Conservation (phyloP, 2,888 invertebrate species). For the Taphrorychus bicolor region DNA sequence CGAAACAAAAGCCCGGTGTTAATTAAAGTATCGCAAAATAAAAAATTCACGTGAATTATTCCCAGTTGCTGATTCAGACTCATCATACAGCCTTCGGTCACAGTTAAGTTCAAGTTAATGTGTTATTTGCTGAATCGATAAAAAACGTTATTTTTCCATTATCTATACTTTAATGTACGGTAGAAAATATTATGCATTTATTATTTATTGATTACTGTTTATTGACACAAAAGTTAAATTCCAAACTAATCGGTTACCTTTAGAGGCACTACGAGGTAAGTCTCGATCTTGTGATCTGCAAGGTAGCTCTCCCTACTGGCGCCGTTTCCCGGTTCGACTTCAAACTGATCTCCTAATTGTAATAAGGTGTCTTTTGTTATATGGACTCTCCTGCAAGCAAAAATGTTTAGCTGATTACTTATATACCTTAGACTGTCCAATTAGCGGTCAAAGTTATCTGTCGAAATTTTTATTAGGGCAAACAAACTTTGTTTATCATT, state of each 20-base stretch:
- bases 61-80: no score
- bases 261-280: constrained; percentile 85
- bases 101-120: neutral
- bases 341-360: constrained; percentile 81
- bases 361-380: constrained; percentile 85
- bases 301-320: constrained; percentile 81
- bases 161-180: neutral
- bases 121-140: neutral
- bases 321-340: constrained; percentile 87
- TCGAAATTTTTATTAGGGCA: no score
- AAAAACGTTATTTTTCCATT: neutral
- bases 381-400: constrained; percentile 81
- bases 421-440: no score
- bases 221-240: neutral
- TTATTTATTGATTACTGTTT: neutral
- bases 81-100: neutral
- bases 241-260: constrained; percentile 64
- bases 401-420: no score
- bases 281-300: constrained; percentile 88
- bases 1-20: no score
- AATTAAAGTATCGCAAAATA: no score
- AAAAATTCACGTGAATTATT: no score
- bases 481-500: no score
- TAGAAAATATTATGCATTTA: neutral
- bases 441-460: no score